Evolutionary conservation across 2,797 vertebrate genomes (phyloP).

Genomic region (Tadarida brasiliensis): DNA sequence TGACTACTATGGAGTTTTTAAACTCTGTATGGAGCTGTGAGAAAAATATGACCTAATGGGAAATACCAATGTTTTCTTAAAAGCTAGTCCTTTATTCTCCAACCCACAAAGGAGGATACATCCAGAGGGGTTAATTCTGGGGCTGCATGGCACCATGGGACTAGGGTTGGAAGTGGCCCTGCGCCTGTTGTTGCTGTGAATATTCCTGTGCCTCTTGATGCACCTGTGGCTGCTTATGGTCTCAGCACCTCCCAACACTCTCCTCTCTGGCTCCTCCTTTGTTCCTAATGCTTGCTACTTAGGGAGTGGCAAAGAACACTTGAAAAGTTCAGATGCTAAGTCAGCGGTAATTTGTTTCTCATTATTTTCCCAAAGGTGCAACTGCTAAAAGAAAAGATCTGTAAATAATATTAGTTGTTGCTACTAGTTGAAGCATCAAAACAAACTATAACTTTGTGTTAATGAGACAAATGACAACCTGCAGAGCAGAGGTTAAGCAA

Average conservation of each 20-base stretch:
- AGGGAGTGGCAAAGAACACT: neutral
- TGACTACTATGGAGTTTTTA: slow-evolving; percentile 18
- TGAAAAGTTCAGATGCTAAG: slow-evolving; percentile 62
- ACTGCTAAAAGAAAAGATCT: slow-evolving; percentile 52
- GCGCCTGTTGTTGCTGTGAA: rapidly evolving
- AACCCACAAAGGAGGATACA: neutral
- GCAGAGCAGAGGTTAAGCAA: slow-evolving; percentile 59
- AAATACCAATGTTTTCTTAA: neutral
- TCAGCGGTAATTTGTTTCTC: slow-evolving; percentile 54
- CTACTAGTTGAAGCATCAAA: slow-evolving; percentile 37
- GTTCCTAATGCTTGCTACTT: neutral
- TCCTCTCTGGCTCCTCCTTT: neutral
- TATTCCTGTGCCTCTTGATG: neutral
- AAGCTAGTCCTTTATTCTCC: slow-evolving; percentile 28
- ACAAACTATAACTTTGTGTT: slow-evolving; percentile 71
- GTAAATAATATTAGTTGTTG: slow-evolving; percentile 62
- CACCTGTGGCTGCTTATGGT: neutral
- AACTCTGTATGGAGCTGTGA: neutral
- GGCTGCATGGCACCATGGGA: neutral
- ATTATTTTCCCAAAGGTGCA: slow-evolving; percentile 61
- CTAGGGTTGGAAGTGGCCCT: neutral
- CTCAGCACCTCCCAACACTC: neutral
- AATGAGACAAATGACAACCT: slow-evolving; percentile 61
- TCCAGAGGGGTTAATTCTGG: neutral
- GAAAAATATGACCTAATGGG: neutral